phyloP scores from a whole-genome alignment of 2,797 vertebrate genomes.

The Falco novaeseelandiae region DNA sequence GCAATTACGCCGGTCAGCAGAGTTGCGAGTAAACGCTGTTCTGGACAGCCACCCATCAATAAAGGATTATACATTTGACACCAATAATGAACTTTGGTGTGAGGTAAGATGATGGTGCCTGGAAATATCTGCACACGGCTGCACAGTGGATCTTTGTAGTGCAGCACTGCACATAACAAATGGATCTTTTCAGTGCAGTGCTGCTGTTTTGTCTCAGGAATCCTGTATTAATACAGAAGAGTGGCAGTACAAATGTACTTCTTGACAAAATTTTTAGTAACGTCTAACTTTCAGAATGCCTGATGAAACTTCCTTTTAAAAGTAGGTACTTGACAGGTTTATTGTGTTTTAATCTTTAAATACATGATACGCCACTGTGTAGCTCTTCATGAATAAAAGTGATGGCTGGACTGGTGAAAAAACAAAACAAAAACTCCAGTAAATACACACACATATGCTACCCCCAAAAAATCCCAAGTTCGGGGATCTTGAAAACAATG shows the following conservation, averaged over 20 bases:
- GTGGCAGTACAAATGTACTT: not conserved
- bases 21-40: constrained; percentile 80
- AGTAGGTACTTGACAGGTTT: not conserved
- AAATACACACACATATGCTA: not conserved
- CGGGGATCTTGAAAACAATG: not conserved
- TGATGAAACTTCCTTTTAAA: not conserved
- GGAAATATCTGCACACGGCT: not conserved
- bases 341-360: not conserved
- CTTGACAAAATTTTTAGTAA: not conserved
- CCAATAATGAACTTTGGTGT: constrained; percentile 86
- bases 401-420: not conserved
- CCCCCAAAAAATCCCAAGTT: not conserved
- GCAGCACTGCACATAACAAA: not conserved
- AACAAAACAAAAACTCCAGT: not conserved
- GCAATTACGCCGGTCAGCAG: not conserved
- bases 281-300: not conserved
- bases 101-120: constrained; percentile 78
- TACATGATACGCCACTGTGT: not conserved
- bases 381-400: not conserved
- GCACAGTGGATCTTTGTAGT: not conserved
- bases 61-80: constrained; percentile 86
- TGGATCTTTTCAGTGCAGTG: not conserved
- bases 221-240: not conserved
- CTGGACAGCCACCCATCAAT: constrained; percentile 76
- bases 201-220: not conserved